Evolutionary conservation across 1,140 invertebrate genomes (phyloP).

Genomic region (Andricus grossulariae): DNA sequence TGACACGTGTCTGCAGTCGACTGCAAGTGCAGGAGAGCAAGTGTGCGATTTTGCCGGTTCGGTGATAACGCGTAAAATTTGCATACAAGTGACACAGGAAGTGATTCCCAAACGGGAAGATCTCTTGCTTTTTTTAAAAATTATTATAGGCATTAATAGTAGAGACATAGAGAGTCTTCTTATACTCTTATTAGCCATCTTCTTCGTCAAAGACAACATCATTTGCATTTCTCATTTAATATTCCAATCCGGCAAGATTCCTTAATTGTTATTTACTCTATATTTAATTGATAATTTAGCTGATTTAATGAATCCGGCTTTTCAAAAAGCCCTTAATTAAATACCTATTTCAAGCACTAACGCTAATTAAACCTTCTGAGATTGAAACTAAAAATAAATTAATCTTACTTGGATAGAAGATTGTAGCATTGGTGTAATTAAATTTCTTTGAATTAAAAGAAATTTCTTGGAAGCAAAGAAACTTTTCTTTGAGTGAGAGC

Average conservation of each 20-base stretch:
- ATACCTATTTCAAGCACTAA: too few species aligned
- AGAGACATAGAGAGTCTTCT: neutral
- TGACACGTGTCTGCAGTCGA: constrained; percentile 23
- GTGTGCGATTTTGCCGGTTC: constrained; percentile 23
- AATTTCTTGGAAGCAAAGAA: too few species aligned
- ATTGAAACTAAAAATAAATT: too few species aligned
- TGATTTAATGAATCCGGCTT: constrained; percentile 17
- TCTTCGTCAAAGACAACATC: constrained; percentile 14
- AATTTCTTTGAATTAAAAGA: too few species aligned
- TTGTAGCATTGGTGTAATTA: too few species aligned
- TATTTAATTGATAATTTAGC: constrained; percentile 18
- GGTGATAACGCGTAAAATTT: neutral
- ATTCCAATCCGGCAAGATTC: constrained; percentile 9
- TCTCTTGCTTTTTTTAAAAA: neutral
- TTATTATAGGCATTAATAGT: neutral
- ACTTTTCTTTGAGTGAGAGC: too few species aligned
- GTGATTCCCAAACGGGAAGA: constrained; percentile 18
- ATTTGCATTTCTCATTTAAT: constrained; percentile 32
- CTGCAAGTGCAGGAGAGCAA: constrained; percentile 15
- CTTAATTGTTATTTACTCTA: constrained; percentile 5
- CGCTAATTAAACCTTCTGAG: too few species aligned
- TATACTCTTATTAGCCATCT: neutral
- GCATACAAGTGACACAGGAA: constrained; percentile 18
- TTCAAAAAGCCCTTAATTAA: too few species aligned
- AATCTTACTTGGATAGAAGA: too few species aligned